phyloP scores from a whole-genome alignment of 2,113 vertebrate genomes.

The Taxidea taxus region DNA sequence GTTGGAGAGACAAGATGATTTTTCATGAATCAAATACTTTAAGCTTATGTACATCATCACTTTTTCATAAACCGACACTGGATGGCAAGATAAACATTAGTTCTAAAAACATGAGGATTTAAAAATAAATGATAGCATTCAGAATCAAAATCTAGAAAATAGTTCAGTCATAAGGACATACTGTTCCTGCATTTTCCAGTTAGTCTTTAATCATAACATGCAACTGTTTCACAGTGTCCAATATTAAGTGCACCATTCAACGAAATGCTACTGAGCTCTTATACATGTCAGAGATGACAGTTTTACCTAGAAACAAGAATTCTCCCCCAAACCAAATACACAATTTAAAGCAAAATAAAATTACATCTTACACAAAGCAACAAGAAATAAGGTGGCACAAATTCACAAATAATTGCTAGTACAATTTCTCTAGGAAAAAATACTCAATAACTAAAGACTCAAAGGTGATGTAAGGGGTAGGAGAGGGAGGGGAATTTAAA shows the following conservation, averaged over 20 bases:
- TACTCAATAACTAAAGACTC: neutral
- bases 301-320: neutral
- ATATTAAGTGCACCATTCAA: neutral
- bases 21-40: neutral
- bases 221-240: neutral
- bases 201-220: neutral
- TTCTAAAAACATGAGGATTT: neutral
- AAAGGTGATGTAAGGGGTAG: neutral
- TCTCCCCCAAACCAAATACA: neutral
- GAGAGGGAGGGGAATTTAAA: neutral
- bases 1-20: neutral
- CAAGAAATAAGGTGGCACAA: neutral
- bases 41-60: neutral
- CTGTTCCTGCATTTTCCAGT: neutral
- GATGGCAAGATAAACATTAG: neutral
- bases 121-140: neutral
- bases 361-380: neutral
- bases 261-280: neutral
- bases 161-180: neutral
- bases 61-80: neutral
- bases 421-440: neutral
- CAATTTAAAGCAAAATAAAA: neutral
- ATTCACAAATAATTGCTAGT: neutral
- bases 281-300: neutral
- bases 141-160: constrained; percentile 15